These are phyloP conservation scores for Lota lota DNA, from an alignment of 2,113 vertebrate species.

Conservation along the genomic window DNA sequence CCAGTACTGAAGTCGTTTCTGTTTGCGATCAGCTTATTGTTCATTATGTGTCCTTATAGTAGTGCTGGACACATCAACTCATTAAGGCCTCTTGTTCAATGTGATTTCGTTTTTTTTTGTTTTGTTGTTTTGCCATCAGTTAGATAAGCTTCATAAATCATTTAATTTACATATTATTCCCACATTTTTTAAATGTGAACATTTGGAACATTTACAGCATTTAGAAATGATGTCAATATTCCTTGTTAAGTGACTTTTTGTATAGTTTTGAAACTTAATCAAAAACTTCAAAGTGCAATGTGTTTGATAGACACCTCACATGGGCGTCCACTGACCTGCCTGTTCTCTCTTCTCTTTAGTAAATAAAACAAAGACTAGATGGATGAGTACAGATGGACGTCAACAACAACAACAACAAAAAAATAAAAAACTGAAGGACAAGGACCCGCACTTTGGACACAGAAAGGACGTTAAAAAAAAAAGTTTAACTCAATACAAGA, in stretches of 20 bases:
- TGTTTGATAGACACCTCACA: background rate
- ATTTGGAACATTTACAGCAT: background rate
- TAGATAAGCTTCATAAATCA: too few relatives aligned
- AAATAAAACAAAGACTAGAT: constrained; percentile 63
- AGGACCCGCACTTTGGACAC: constrained; percentile 46
- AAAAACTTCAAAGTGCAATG: too few relatives aligned
- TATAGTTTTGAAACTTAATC: too few relatives aligned
- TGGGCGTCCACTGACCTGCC: constrained; percentile 41
- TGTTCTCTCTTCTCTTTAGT: constrained; percentile 67
- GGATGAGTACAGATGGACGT: constrained; percentile 63
- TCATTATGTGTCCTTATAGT: too few relatives aligned
- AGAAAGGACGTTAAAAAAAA: constrained; percentile 49
- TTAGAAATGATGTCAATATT: too few relatives aligned
- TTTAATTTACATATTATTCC: background rate
- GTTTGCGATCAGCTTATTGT: too few relatives aligned
- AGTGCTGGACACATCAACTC: too few relatives aligned
- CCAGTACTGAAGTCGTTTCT: too few relatives aligned
- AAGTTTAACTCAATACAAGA: constrained; percentile 51
- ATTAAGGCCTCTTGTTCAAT: too few relatives aligned
- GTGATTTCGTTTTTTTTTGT: too few relatives aligned
- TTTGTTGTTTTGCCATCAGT: background rate
- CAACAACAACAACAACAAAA: constrained; percentile 55
- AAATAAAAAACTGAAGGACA: constrained; percentile 24
- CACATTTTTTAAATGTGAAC: background rate
- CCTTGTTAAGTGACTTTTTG: too few relatives aligned